A percentile compares a stretch with the other conserved stretches of the same genome.
Evolutionary conservation across 1,140 invertebrate species (phyloP).

Genomic region (Lepidurus apus): DNA sequence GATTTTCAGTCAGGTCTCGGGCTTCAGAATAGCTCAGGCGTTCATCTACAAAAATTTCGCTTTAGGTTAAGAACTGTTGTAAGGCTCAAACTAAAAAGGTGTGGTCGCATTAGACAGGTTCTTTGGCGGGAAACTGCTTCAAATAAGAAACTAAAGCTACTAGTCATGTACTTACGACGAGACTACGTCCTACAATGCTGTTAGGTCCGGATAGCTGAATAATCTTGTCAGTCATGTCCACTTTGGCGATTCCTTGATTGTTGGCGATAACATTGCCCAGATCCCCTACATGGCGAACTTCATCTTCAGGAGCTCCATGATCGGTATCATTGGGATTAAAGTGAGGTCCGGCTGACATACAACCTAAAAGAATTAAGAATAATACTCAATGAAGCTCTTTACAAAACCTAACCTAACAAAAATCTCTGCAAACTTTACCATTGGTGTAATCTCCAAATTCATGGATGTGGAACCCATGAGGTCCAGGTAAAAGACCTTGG

Average conservation of each 20-base stretch:
- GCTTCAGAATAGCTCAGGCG: too few relatives aligned
- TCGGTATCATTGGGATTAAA: constrained; percentile 83
- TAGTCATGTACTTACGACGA: constrained; percentile 61
- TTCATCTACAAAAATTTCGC: too few relatives aligned
- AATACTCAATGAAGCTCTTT: neutral
- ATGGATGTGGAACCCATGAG: constrained; percentile 94
- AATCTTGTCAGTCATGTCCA: constrained; percentile 67
- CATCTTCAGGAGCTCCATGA: constrained; percentile 74
- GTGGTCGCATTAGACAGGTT: neutral
- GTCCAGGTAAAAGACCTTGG: constrained; percentile 59
- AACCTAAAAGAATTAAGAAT: constrained; percentile 54
- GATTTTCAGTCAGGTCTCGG: too few relatives aligned
- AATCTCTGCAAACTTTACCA: constrained; percentile 46
- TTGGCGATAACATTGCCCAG: constrained; percentile 80
- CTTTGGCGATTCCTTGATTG: constrained; percentile 63
- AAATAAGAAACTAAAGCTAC: neutral
- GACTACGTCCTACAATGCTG: constrained; percentile 79
- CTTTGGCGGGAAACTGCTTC: neutral
- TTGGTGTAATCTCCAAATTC: constrained; percentile 96
- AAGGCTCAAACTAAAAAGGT: neutral
- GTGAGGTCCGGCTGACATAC: constrained; percentile 89
- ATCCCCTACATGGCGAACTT: constrained; percentile 79
- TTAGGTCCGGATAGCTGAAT: constrained; percentile 69
- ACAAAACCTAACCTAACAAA: neutral
- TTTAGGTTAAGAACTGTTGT: neutral